Evolutionary conservation across 2,797 vertebrate species (phyloP), one percentile per base, ranked within the genome.

Genomic region (Saxicola maurus): DNA sequence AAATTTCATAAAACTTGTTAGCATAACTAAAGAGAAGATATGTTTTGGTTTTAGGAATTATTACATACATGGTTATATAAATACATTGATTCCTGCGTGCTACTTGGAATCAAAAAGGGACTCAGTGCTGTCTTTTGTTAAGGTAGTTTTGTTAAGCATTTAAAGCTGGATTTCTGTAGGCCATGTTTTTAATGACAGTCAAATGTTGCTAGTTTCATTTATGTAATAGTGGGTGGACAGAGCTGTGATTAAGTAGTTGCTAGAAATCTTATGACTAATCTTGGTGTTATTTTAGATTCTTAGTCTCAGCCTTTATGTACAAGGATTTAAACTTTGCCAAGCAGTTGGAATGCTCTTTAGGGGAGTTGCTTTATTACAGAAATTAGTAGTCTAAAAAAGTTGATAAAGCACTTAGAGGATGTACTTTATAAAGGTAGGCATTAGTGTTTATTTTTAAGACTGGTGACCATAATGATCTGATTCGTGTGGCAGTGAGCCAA

Each of bases 201-300:
- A 89, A 86, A 89, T 83, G 76, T 87, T 91, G 68, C 73, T 75
- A 27, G 89, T 66, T 93, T 90, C 62, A 83, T 89, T 90, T 94
- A 90, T 93, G 87, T 94, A 90, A 79, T 64, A 66, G 89, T 90
- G 94, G 77, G 86, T 87, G 95, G 92, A 89, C 80, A 79, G 86
- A 86, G 42, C 71, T 60, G 67, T 89, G 92, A 89, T 96, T 91
- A 94, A 94, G 85, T 61, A 87, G 56, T 93, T 94, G 92, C 87
- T 95, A 89, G 85, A 94, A 92, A 83, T 94, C 86, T 89, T 90
- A 82, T 94, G 91, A 92, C 89, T 92, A 93, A 95, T 90, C 77
- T 89, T 78, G 72, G 78, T 91, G 82, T 86, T 94, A 87, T 89
- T 93, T 93, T 83, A 83, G 84, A 49, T 85, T 82, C 76, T 83